Percentiles rank a stretch among this genome's conserved stretches.
Conservation (phyloP, 2,113 vertebrate species). For the Polypterus bichir region DNA sequence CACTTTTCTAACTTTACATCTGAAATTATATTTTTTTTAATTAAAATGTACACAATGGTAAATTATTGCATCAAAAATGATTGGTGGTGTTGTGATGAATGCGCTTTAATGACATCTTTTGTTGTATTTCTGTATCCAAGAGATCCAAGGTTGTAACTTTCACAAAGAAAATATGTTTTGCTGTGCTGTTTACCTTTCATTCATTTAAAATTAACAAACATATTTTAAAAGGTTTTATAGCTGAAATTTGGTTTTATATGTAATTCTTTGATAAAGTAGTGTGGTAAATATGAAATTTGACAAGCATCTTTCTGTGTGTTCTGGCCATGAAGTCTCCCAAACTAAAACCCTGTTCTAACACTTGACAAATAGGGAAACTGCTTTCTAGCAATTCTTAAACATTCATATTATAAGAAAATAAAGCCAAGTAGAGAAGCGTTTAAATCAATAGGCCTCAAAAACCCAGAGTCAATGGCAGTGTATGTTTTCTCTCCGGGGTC, state of each 20-base stretch:
- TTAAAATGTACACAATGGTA: neutral
- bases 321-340: constrained; percentile 11
- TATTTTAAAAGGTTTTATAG: constrained; percentile 13
- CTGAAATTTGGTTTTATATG: constrained; percentile 27
- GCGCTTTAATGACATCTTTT: too few species aligned
- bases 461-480: too few species aligned
- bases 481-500: too few species aligned
- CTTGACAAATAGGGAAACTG: too few species aligned
- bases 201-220: neutral
- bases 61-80: constrained; percentile 1
- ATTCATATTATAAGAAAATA: too few species aligned
- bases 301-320: constrained; percentile 23
- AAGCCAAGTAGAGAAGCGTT: too few species aligned
- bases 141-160: neutral
- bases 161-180: neutral
- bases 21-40: neutral
- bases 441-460: too few species aligned
- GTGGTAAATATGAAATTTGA: constrained; percentile 32
- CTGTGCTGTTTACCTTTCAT: neutral
- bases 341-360: too few species aligned
- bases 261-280: constrained; percentile 57
- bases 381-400: too few species aligned
- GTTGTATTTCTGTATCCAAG: too few species aligned
- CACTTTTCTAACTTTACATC: neutral
- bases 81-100: constrained; percentile 4